These are phyloP conservation scores for Synanceia verrucosa DNA, from an alignment of 2,797 vertebrate species.

Conservation along the genomic window DNA sequence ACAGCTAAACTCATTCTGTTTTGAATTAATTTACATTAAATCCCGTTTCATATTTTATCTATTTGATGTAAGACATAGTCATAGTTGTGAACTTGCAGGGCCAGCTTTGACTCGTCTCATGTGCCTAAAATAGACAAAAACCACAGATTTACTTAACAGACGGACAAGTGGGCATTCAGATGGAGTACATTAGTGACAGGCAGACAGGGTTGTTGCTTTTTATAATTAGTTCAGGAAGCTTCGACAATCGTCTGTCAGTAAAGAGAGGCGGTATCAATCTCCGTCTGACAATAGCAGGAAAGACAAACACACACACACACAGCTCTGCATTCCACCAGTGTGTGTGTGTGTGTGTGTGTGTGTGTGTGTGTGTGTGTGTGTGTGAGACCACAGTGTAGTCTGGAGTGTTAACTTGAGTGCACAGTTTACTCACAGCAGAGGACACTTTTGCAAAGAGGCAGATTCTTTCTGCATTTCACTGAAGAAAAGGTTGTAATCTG, in stretches of 20 bases:
- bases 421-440: constrained; percentile 71
- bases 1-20: not conserved
- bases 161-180: not conserved
- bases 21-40: not conserved
- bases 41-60: not conserved
- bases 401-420: constrained; percentile 77
- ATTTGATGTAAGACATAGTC: not conserved
- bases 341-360: constrained; percentile 8
- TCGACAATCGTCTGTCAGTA: constrained; percentile 98
- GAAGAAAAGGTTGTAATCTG: constrained; percentile 20
- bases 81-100: not conserved
- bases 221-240: constrained; percentile 99
- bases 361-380: constrained; percentile 12
- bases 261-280: constrained; percentile 98
- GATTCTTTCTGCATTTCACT: constrained; percentile 21
- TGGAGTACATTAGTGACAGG: not conserved
- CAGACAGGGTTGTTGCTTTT: constrained; percentile 94
- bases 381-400: constrained; percentile 43
- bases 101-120: not conserved
- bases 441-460: constrained; percentile 47
- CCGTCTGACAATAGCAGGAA: constrained; percentile 97
- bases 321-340: constrained; percentile 33
- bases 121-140: not conserved
- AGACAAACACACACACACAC: constrained; percentile 78
- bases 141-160: constrained; percentile 23